Evolutionary conservation across 2,888 invertebrate species (phyloP), one percentile per base, ranked within the genome.

Genomic region (Leucophenga montana): DNA sequence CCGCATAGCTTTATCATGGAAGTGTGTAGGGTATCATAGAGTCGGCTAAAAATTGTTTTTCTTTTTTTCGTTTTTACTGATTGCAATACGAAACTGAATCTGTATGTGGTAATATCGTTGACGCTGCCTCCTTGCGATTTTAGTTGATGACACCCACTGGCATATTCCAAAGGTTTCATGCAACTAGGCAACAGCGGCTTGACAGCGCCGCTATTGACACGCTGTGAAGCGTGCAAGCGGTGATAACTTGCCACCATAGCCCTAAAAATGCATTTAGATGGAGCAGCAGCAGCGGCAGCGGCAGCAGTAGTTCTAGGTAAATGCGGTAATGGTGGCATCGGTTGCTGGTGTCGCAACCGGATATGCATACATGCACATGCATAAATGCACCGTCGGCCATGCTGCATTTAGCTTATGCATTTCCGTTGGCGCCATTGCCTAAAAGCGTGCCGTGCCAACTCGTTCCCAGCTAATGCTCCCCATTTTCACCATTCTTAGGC

Each of bases 361-460:
- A 59, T 56, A 56, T 44, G 27, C 67, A 67, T 20, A 22, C 44
- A 56, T 44, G 27, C 67, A 67, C 46, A 22, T 44, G 56, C 66
- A 44, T 39, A 57, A 22, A 46, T 18, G 48, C 48, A 67, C 13
- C 22, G n/a, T 2, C 31, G 56, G 53, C 44, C 57, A 67, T 57
- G 57, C 46, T 57, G 57, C 46, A 44, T 59, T 22, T 67, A 44
- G 48, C 46, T 16, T 59, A 31, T n/a, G 59, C 57, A 67, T 59
- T 67, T 67, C 59, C 67, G 57, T 57, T 67, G 22, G 62, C 62
- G 62, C 46, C 46, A 59, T 46, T 48, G 59, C 53, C 53, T 31
- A 66, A 57, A 59, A 22, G 57, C 67, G 13, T 48, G 62, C 62
- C 22, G 39, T 18, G 11, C 39, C 18, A 61, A 39, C 61, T 8